Evolutionary conservation across 2,113 vertebrate genomes (phyloP).

Genomic region (Apodemus speciosus): DNA sequence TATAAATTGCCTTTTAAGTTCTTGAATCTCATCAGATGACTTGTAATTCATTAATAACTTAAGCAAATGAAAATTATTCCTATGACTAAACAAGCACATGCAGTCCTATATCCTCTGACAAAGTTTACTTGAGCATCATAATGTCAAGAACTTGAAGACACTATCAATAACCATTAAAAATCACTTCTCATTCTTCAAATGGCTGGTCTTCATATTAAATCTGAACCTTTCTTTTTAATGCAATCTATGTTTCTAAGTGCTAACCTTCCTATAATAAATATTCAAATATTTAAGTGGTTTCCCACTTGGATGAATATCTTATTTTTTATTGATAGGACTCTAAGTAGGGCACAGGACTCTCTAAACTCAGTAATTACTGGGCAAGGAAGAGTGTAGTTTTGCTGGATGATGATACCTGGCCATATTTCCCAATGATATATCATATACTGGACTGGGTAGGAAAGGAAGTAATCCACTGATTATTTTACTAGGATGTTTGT

Average conservation of each 20-base stretch:
- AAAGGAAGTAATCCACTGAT: constrained; percentile 72
- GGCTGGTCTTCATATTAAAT: constrained; percentile 13
- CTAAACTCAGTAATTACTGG: not conserved
- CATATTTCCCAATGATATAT: constrained; percentile 48
- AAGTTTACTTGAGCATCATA: constrained; percentile 6
- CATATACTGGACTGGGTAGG: constrained; percentile 54
- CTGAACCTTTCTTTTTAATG: not conserved
- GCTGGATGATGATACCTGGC: not conserved
- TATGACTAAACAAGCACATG: not conserved
- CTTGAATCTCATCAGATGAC: not conserved
- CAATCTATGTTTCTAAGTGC: not conserved
- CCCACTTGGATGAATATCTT: not conserved
- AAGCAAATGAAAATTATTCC: not conserved
- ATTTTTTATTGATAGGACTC: not conserved
- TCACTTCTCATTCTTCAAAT: constrained; percentile 27
- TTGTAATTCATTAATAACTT: not conserved
- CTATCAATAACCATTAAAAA: constrained; percentile 5
- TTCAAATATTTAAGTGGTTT: not conserved
- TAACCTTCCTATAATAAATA: constrained; percentile 15
- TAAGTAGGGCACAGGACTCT: not conserved
- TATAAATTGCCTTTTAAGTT: constrained; percentile 14
- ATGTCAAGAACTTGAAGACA: constrained; percentile 25
- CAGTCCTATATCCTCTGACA: not conserved
- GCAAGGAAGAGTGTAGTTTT: not conserved
- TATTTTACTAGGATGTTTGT: constrained; percentile 70